Base-by-base conservation (phyloP, 2,113 vertebrate genomes). In the Varanus komodoensis region DNA sequence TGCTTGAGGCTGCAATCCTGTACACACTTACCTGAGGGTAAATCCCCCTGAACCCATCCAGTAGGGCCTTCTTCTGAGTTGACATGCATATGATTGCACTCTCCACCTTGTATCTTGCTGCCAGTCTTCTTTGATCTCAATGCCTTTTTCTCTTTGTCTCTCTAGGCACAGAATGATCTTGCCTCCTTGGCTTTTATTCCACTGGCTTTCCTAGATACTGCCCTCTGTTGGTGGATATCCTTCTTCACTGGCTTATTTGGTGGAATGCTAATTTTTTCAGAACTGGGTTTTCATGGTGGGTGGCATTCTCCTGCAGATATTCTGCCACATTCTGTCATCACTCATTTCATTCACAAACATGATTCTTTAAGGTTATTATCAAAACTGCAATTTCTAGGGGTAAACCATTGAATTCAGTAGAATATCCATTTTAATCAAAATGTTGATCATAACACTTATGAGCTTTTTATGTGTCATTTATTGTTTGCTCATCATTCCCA, bases 221-320 rank as follows among this genome's bases (percentile, higher is more conserved):
- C 97, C 94, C 93, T 98, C 92, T 98, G 98, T 97, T 98, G 98
- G 98, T 98, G 98, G 98, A 98, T 98, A 98, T 98, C 98, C 97
- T 98, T 96, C 95, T 95, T 93, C 96, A 93, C 91, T 97, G 94
- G 95, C 95, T 96, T 95, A 91, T 95, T 96, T 94, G 91, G 90
- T 96, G 94, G 92, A 15, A 4, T 92, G 82, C 92, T 32, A 75
- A 54, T 95, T 97, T 95, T 95, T 95, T 95, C 67, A 44, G 57
- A 78, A 23, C 7, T 85, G 82, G 86, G 67, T 95, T 91, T 94
- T 95, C 95, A 54, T 89, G 82, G 74, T 85, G 89, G 73, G 82
- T 79, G 73, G 48, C 19, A 79, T 85, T 84, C 38, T 50, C 4
- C 27, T 84, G 73, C 74, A 52, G 38, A 21, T 84, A 21, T 52